Evolutionary conservation across 2,113 vertebrate species (phyloP).

Genomic region (Polyodon spathula): DNA sequence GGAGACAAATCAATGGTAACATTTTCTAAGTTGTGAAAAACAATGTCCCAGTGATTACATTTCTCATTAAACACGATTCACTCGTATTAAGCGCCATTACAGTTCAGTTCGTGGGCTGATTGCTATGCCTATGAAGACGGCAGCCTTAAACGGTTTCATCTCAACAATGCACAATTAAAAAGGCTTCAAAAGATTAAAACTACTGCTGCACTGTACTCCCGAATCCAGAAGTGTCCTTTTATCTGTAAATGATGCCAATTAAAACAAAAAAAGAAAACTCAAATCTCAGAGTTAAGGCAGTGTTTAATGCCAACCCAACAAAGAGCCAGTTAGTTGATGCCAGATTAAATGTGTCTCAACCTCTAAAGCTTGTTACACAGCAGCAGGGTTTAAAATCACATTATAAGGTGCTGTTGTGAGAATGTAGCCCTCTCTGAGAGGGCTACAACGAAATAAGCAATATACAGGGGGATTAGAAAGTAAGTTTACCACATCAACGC

Average conservation of each 20-base stretch:
- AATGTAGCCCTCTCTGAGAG: too few species aligned
- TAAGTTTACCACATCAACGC: too few species aligned
- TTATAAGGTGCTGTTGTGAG: too few species aligned
- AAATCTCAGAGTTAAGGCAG: too few species aligned
- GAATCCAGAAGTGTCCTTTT: neutral
- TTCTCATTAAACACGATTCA: constrained; percentile 10
- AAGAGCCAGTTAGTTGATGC: too few species aligned
- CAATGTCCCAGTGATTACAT: neutral
- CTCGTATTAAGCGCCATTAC: constrained; percentile 1
- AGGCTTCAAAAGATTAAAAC: neutral
- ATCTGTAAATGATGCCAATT: neutral
- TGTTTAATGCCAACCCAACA: too few species aligned
- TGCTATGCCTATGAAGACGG: neutral
- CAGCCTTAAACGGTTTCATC: neutral
- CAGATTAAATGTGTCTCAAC: too few species aligned
- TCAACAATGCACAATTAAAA: neutral
- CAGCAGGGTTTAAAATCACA: too few species aligned
- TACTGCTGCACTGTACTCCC: neutral
- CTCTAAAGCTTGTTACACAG: too few species aligned
- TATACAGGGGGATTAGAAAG: too few species aligned
- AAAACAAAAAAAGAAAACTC: too few species aligned
- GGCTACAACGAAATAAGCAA: too few species aligned
- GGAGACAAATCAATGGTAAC: neutral
- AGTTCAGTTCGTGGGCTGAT: neutral
- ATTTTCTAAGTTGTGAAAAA: neutral